Percentiles rank a stretch among this genome's conserved stretches.
Evolutionary conservation across 2,888 invertebrate genomes (phyloP).

Genomic region (Thereva unica): DNA sequence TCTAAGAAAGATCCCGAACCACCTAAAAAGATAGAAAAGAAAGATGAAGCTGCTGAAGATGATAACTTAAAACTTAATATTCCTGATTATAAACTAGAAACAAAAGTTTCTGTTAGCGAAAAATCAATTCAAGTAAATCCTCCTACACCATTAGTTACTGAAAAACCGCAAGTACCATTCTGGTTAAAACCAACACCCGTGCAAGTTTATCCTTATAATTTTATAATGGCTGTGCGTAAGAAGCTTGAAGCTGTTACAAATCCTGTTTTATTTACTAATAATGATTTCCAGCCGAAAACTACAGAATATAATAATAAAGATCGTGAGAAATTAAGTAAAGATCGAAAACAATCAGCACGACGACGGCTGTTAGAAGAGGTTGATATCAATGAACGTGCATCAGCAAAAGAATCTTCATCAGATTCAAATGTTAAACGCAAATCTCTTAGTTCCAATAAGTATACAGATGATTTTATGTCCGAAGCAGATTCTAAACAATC

Average conservation of each 20-base stretch:
- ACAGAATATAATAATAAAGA: neutral
- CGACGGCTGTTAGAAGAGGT: neutral
- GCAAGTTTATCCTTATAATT: conserved; percentile 64
- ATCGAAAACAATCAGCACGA: neutral
- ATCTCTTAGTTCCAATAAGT: too few relatives aligned
- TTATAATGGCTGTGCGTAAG: conserved; percentile 64
- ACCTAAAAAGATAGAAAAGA: neutral
- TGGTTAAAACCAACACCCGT: conserved; percentile 57
- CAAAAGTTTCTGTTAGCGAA: conserved; percentile 29
- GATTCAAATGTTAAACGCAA: too few relatives aligned
- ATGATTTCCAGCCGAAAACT: neutral
- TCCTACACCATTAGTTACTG: neutral
- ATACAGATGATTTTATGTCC: neutral
- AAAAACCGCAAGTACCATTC: conserved; percentile 48
- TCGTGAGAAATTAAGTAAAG: neutral
- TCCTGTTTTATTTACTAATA: neutral
- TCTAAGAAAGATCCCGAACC: neutral
- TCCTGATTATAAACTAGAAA: conserved; percentile 40
- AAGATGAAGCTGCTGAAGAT: neutral
- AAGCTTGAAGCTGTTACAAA: conserved; percentile 58
- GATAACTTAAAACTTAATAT: conserved; percentile 39
- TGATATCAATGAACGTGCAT: neutral
- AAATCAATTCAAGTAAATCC: conserved; percentile 42
- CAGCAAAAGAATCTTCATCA: neutral
- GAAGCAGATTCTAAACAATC: neutral